A percentile compares a stretch with the other conserved stretches of the same genome.
Conservation (phyloP, 1,140 invertebrate genomes). For the Drosophila busckii region DNA sequence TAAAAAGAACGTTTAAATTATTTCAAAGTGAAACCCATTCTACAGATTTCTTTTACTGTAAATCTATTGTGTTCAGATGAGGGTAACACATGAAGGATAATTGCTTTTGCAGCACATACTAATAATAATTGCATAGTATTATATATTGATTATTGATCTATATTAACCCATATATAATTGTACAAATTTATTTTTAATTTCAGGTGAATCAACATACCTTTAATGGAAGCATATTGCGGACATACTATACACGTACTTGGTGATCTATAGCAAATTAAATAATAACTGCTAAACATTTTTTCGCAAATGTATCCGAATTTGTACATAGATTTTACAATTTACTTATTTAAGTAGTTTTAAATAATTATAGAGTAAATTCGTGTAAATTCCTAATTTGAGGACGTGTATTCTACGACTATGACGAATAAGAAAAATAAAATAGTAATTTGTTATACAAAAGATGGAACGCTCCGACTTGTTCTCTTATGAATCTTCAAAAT, state of each 20-base stretch:
- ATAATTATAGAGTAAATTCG: slow-evolving; percentile 53
- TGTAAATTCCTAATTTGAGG: slow-evolving; percentile 44
- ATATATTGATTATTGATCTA: too few species aligned
- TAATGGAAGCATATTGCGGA: slow-evolving; percentile 62
- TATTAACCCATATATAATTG: too few species aligned
- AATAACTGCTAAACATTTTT: slow-evolving; percentile 60
- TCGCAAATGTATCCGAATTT: slow-evolving; percentile 66
- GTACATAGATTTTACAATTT: slow-evolving; percentile 62
- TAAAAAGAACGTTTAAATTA: not conserved
- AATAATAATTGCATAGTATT: not conserved
- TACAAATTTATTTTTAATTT: slow-evolving; percentile 40
- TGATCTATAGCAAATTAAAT: slow-evolving; percentile 59
- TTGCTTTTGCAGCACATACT: not conserved
- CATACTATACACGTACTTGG: slow-evolving; percentile 62
- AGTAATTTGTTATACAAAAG: slow-evolving; percentile 27
- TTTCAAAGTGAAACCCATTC: too few species aligned
- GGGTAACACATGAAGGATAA: too few species aligned
- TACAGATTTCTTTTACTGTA: too few species aligned
- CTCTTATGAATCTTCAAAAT: too few species aligned
- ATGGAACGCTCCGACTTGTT: too few species aligned
- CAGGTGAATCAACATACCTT: slow-evolving; percentile 71
- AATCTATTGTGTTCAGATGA: too few species aligned
- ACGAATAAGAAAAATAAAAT: slow-evolving; percentile 30
- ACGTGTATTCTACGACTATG: slow-evolving; percentile 27
- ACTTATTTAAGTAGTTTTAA: slow-evolving; percentile 65